phyloP scores from a whole-genome alignment of 2,113 vertebrate genomes.

The Tragelaphus buxtoni region DNA sequence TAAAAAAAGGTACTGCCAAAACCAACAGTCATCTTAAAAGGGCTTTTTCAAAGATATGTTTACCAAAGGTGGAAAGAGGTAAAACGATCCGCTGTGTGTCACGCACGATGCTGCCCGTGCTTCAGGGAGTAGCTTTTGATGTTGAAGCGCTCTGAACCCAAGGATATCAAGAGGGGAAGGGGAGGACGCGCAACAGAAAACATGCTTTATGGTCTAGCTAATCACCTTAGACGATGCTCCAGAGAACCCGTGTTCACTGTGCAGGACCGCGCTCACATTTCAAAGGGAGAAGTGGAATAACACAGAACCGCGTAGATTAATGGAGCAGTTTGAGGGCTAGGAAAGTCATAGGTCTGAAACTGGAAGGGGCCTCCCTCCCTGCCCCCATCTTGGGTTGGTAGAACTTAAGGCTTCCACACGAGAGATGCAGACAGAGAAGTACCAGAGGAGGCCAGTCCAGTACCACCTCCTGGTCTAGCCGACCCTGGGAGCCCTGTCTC shows the following conservation, averaged over 20 bases:
- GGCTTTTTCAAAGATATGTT: slow-evolving; percentile 5
- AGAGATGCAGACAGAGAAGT: background rate
- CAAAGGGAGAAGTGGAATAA: background rate
- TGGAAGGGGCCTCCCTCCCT: background rate
- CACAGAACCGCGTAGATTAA: background rate
- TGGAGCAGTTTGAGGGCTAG: background rate
- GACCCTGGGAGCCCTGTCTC: background rate
- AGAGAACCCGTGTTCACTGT: accelerated
- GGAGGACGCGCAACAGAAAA: background rate
- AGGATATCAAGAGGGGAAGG: background rate
- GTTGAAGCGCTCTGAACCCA: background rate
- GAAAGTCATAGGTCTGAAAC: background rate
- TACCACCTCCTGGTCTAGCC: accelerated
- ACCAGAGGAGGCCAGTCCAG: background rate
- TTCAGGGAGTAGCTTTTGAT: background rate
- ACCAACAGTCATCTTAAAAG: background rate
- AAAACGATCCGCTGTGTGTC: accelerated
- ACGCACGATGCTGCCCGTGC: accelerated
- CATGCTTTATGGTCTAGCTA: background rate
- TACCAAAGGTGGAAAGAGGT: slow-evolving; percentile 2
- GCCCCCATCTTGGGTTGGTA: background rate
- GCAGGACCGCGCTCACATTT: accelerated
- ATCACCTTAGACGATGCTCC: accelerated
- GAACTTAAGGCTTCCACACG: background rate
- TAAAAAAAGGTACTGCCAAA: background rate